Evolutionary conservation across 2,797 vertebrate species (phyloP).

Genomic region (Selene dorsalis): DNA sequence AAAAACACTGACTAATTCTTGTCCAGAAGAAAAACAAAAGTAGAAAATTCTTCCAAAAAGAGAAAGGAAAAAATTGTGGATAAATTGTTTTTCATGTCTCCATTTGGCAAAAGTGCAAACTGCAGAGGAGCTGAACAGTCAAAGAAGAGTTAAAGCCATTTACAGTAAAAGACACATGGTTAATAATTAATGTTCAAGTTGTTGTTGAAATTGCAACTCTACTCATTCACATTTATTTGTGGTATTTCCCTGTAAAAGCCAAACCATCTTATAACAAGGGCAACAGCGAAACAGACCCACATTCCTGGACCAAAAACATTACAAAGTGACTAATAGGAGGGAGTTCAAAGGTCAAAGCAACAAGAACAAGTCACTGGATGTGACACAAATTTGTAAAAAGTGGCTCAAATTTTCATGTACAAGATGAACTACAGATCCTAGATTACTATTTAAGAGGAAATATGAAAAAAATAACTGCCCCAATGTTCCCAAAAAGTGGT

Average conservation of each 20-base stretch:
- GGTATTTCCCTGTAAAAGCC: slow-evolving; percentile 27
- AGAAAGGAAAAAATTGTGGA: slow-evolving; percentile 23
- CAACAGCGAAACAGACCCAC: slow-evolving; percentile 59
- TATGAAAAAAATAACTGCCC: slow-evolving; percentile 57
- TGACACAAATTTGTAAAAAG: slow-evolving; percentile 60
- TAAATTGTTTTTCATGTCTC: slow-evolving; percentile 69
- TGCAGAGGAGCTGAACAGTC: slow-evolving; percentile 25
- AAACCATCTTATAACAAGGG: slow-evolving; percentile 33
- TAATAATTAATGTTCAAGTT: slow-evolving; percentile 27
- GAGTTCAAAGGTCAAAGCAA: slow-evolving; percentile 76
- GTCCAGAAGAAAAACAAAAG: slow-evolving; percentile 79
- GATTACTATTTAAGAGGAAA: slow-evolving; percentile 64
- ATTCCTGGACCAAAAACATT: slow-evolving; percentile 74
- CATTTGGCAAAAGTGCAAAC: slow-evolving; percentile 50
- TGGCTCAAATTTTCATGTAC: slow-evolving; percentile 45
- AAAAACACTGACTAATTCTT: slow-evolving; percentile 76
- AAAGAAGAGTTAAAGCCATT: slow-evolving; percentile 21
- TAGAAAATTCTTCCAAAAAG: slow-evolving; percentile 65
- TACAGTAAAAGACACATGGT: slow-evolving; percentile 21
- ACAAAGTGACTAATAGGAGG: slow-evolving; percentile 72
- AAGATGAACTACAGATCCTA: slow-evolving; percentile 48
- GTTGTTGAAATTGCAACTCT: slow-evolving; percentile 1
- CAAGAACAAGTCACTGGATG: slow-evolving; percentile 74
- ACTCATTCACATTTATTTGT: slow-evolving; percentile 32
- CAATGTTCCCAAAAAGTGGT: slow-evolving; percentile 72